These are phyloP conservation scores for Pseudoips prasinana DNA, from an alignment of 2,888 invertebrate genomes.

Conservation along the genomic window DNA sequence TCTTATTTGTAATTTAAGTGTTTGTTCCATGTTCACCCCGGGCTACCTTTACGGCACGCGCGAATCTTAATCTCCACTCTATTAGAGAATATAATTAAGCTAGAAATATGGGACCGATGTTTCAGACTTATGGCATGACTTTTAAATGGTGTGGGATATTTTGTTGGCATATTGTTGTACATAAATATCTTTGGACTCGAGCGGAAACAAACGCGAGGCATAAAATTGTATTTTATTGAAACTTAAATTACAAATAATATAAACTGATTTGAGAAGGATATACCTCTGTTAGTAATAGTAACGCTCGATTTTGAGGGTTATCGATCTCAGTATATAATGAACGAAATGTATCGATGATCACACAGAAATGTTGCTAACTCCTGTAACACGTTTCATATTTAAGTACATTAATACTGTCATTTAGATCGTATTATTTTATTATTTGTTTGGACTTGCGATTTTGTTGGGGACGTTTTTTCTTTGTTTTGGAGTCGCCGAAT, in stretches of 20 bases:
- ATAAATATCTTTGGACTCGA: conserved; percentile 4
- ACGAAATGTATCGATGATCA: conserved; percentile 41
- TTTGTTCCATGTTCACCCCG: conserved; percentile 5
- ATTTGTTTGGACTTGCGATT: conserved; percentile 19
- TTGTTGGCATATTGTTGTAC: background rate
- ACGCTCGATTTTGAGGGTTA: conserved; percentile 54
- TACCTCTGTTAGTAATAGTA: conserved; percentile 55
- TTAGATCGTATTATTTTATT: conserved; percentile 11
- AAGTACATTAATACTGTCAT: conserved; percentile 9
- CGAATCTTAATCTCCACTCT: conserved; percentile 1
- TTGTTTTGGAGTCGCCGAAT: conserved; percentile 21
- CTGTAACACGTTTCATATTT: conserved; percentile 27
- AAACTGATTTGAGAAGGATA: conserved; percentile 34
- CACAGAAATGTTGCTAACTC: conserved; percentile 69
- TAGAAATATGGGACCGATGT: conserved; percentile 10
- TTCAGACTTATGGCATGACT: conserved; percentile 2
- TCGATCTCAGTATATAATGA: conserved; percentile 63
- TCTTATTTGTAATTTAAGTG: conserved; percentile 51
- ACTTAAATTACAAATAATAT: conserved; percentile 53
- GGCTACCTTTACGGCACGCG: background rate
- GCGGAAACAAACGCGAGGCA: conserved; percentile 1
- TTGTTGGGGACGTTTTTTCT: conserved; percentile 26
- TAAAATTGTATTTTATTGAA: conserved; percentile 13
- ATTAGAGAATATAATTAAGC: conserved; percentile 14
- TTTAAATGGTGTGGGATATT: conserved; percentile 1